These are phyloP conservation scores for Lasioglossum vierecki DNA, from an alignment of 2,888 invertebrate species.

Conservation along the genomic window DNA sequence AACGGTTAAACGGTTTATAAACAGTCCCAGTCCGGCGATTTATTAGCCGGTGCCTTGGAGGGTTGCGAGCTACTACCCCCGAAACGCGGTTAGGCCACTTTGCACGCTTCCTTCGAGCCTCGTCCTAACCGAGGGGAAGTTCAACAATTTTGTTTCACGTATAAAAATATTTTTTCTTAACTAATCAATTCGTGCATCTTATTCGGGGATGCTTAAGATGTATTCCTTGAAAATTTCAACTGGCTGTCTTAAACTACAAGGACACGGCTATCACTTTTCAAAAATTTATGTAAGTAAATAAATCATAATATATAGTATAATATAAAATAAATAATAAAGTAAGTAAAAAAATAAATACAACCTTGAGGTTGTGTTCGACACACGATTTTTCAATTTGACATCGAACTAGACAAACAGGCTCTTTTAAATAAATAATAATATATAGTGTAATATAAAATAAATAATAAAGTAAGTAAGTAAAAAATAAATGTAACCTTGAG, in stretches of 20 bases:
- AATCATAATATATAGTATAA: too few species aligned
- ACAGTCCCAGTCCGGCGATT: conserved; percentile 76
- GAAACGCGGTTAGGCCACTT: conserved; percentile 17
- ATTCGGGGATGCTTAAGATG: not conserved
- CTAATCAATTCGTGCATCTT: not conserved
- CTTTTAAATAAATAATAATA: too few species aligned
- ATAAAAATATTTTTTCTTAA: not conserved
- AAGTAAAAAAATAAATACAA: too few species aligned
- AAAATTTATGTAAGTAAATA: not conserved
- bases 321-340: too few species aligned
- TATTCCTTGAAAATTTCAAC: not conserved
- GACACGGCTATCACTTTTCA: not conserved
- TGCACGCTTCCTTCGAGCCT: not conserved
- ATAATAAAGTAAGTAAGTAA: too few species aligned
- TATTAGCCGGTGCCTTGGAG: conserved; percentile 68
- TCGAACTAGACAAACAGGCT: too few species aligned
- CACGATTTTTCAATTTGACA: too few species aligned
- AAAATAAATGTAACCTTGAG: too few species aligned
- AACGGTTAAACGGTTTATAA: conserved; percentile 80
- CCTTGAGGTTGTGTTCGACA: too few species aligned
- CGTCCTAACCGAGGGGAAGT: too few species aligned
- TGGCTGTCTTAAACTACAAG: not conserved
- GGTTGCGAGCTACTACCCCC: conserved; percentile 42
- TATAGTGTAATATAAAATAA: too few species aligned
- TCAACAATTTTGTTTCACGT: not conserved